phyloP scores from a whole-genome alignment of 37 sponge, comb jelly and placozoan genomes.

The Axinella damicornis region DNA sequence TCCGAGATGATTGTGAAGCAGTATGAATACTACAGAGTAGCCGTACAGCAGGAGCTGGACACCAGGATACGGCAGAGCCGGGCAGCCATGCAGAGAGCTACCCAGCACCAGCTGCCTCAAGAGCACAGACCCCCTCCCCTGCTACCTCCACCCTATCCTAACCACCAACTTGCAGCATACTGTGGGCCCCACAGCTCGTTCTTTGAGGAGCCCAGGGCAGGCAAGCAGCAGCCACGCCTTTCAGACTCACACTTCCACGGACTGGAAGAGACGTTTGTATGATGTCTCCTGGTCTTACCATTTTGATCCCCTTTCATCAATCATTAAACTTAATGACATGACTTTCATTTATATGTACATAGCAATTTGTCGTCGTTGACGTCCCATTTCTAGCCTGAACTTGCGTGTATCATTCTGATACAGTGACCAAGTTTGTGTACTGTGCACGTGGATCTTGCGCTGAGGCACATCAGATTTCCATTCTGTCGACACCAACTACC shows the following conservation, averaged over 20 bases:
- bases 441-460: too few relatives aligned
- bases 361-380: too few relatives aligned
- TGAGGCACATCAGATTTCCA: too few relatives aligned
- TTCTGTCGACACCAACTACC: too few relatives aligned
- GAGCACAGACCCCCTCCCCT: neutral
- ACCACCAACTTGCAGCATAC: neutral
- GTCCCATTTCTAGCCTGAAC: too few relatives aligned
- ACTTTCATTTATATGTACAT: too few relatives aligned
- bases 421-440: too few relatives aligned
- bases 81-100: neutral
- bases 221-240: neutral
- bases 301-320: too few relatives aligned
- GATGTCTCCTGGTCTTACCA: neutral
- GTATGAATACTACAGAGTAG: constrained; percentile 80
- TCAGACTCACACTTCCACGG: neutral
- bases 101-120: neutral
- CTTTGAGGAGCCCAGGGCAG: neutral
- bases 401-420: too few relatives aligned
- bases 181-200: too few relatives aligned
- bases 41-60: constrained; percentile 70
- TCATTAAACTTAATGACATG: too few relatives aligned
- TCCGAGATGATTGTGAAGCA: constrained; percentile 79
- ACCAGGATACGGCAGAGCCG: neutral
- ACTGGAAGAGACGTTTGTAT: constrained; percentile 26
- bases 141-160: neutral